Percentiles rank a stretch among this genome's conserved stretches.
Evolutionary conservation across 2,797 vertebrate species (phyloP).

Genomic region (Diceros bicornis): DNA sequence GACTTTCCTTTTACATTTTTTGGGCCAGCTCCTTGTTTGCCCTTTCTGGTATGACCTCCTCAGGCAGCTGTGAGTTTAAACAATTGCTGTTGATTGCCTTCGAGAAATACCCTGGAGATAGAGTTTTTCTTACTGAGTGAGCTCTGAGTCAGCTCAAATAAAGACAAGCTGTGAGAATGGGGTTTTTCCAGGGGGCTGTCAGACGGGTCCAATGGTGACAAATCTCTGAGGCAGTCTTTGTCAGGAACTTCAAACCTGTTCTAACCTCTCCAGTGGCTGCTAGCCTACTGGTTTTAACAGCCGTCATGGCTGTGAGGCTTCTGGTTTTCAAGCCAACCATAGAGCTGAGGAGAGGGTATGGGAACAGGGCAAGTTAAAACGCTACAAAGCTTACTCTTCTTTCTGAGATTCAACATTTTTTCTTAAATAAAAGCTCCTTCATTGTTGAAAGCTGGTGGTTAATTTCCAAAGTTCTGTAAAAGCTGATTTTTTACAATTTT

Average conservation of each 20-base stretch:
- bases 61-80: neutral
- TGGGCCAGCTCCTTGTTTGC: neutral
- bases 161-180: neutral
- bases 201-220: neutral
- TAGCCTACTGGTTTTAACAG: neutral
- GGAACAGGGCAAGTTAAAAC: neutral
- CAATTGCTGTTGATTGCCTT: neutral
- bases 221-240: no score
- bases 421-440: neutral
- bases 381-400: neutral
- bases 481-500: neutral
- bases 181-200: neutral
- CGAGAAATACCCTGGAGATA: neutral
- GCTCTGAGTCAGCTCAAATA: neutral
- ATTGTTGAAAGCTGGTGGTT: neutral
- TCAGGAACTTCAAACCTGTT: neutral
- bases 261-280: neutral
- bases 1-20: neutral
- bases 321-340: neutral
- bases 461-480: neutral
- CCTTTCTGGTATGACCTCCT: neutral
- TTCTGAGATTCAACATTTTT: neutral
- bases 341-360: neutral
- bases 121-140: neutral
- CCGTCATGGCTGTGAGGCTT: neutral